phyloP scores from a whole-genome alignment of 92 coral and sea anemone genomes.

The Siderastrea siderea region DNA sequence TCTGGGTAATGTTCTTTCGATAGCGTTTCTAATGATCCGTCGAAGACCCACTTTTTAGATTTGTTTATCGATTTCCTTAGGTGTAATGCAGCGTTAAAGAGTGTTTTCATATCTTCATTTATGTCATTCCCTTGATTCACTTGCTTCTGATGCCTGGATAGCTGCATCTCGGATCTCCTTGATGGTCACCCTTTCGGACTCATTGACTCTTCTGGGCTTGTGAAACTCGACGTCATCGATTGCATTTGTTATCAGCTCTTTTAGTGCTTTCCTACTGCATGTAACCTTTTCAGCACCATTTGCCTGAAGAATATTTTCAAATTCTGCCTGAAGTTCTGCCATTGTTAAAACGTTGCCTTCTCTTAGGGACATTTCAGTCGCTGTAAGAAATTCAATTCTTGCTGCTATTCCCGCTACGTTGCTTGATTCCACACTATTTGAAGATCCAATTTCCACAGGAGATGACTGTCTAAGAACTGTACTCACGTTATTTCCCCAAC shows the following conservation, averaged over 20 bases:
- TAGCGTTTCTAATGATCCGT: constrained; percentile 54
- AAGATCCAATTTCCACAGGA: no score
- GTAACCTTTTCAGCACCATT: no score
- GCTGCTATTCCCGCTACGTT: no score
- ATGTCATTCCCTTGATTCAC: background rate
- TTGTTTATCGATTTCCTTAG: constrained; percentile 51
- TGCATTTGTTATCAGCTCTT: background rate
- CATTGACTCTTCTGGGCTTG: constrained; percentile 63
- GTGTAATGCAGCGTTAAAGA: constrained; percentile 69
- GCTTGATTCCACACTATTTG: no score
- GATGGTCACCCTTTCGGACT: constrained; percentile 66
- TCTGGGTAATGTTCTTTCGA: constrained; percentile 33
- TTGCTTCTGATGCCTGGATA: constrained; percentile 24
- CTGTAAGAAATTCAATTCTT: no score
- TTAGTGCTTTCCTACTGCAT: no score
- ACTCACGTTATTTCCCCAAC: no score
- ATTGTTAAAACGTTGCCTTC: no score
- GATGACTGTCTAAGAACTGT: no score
- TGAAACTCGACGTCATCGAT: constrained; percentile 71
- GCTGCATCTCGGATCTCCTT: constrained; percentile 55
- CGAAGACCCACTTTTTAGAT: constrained; percentile 52
- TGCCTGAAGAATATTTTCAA: no score
- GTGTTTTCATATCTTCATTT: constrained; percentile 43
- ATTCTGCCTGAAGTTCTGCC: no score
- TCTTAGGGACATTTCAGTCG: no score